Percentiles rank a stretch among this genome's conserved stretches.
Conservation (phyloP, 2,888 invertebrate species). For the Lepidochitona cinerea region DNA sequence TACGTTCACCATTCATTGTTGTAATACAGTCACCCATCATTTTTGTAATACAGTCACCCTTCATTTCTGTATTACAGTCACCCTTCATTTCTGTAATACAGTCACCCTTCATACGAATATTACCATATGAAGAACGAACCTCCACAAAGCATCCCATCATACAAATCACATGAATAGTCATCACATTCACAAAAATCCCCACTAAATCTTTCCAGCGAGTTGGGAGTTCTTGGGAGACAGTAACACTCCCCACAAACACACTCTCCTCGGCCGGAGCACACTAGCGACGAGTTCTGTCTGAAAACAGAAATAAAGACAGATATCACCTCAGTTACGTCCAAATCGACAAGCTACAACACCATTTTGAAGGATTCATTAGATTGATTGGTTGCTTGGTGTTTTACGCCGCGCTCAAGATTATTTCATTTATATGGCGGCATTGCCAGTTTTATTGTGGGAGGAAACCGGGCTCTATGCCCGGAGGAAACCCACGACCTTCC, state of each 20-base stretch:
- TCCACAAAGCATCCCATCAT: conserved; percentile 70
- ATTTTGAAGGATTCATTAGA: too few species aligned
- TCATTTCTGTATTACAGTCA: too few species aligned
- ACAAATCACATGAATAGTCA: conserved; percentile 84
- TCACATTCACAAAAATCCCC: conserved; percentile 89
- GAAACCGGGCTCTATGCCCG: too few species aligned
- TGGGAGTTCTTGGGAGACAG: conserved; percentile 43
- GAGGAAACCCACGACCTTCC: too few species aligned
- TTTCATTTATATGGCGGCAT: too few species aligned
- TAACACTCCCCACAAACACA: conserved; percentile 72
- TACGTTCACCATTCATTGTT: background rate
- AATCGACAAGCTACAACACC: too few species aligned
- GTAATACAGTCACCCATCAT: background rate
- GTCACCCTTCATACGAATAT: background rate
- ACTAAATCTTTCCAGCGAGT: conserved; percentile 40
- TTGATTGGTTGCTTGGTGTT: too few species aligned
- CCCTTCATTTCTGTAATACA: background rate
- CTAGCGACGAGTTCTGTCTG: conserved; percentile 28
- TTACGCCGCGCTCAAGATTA: too few species aligned
- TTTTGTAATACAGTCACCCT: background rate
- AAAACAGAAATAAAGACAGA: background rate
- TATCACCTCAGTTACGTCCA: too few species aligned
- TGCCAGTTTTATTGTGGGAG: too few species aligned
- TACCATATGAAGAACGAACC: background rate
- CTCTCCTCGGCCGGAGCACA: conserved; percentile 71